A percentile compares a stretch with the other conserved stretches of the same genome.
phyloP scores from a whole-genome alignment of 2,113 vertebrate species.

The Garra rufa region DNA sequence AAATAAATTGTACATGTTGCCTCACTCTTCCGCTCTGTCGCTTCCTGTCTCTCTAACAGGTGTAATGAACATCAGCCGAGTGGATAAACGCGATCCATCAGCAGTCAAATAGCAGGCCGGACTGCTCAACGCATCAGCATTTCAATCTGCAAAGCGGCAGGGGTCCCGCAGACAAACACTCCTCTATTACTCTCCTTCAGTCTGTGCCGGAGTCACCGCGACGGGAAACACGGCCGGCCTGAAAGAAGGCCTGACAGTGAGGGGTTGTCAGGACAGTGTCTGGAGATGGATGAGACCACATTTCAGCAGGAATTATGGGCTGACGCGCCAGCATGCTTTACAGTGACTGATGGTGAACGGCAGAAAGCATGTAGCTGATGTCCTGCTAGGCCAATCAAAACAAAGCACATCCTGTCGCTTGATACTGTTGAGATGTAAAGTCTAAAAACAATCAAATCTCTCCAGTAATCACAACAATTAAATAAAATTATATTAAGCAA shows the following conservation, averaged over 20 bases:
- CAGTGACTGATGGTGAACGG: neutral
- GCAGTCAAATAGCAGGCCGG: slow-evolving; percentile 39
- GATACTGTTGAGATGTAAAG: neutral
- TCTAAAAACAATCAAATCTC: neutral
- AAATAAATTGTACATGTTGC: slow-evolving; percentile 21
- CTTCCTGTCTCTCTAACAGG: slow-evolving; percentile 11
- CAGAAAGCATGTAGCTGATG: neutral
- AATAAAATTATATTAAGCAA: neutral
- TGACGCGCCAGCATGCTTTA: neutral
- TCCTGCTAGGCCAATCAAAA: neutral
- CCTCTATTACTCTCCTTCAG: slow-evolving; percentile 35
- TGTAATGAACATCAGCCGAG: slow-evolving; percentile 46
- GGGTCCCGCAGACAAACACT: slow-evolving; percentile 6
- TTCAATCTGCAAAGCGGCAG: slow-evolving; percentile 34
- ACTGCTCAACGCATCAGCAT: slow-evolving; percentile 40
- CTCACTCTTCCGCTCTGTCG: slow-evolving; percentile 1
- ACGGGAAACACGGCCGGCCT: neutral
- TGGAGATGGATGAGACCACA: slow-evolving; percentile 38
- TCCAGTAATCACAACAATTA: neutral
- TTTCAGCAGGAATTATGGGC: slow-evolving; percentile 28
- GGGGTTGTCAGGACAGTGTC: slow-evolving; percentile 29
- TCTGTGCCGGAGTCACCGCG: neutral
- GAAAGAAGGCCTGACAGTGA: neutral
- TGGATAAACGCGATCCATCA: slow-evolving; percentile 52
- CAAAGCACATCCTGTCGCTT: neutral